A percentile compares a stretch with the other conserved stretches of the same genome.
Conservation (phyloP, 2,888 invertebrate genomes). For the Ophion obscuratus region DNA sequence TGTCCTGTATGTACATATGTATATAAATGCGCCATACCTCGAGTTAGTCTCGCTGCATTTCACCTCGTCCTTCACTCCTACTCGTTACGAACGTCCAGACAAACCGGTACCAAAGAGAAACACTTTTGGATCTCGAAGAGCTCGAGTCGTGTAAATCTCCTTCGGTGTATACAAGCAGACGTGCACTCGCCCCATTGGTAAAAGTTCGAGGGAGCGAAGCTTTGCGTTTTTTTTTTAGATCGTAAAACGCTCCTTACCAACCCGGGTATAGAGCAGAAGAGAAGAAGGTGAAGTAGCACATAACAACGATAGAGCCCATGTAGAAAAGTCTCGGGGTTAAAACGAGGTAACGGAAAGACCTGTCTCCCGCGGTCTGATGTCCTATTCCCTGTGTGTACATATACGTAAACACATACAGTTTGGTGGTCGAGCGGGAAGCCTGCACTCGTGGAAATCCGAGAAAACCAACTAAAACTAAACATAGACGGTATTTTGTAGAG, state of each 20-base stretch:
- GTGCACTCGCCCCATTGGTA: constrained; percentile 25
- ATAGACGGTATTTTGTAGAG: constrained; percentile 67
- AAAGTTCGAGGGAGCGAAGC: constrained; percentile 12
- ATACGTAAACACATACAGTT: neutral
- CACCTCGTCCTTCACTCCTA: constrained; percentile 57
- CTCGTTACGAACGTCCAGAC: constrained; percentile 41
- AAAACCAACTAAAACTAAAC: constrained; percentile 78
- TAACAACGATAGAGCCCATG: neutral
- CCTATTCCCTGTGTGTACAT: constrained; percentile 13
- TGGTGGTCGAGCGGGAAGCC: constrained; percentile 16
- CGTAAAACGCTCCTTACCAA: constrained; percentile 63
- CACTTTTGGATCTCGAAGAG: constrained; percentile 48
- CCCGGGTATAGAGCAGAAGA: neutral
- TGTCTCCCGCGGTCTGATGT: constrained; percentile 39
- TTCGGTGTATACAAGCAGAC: constrained; percentile 36
- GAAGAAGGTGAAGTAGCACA: neutral
- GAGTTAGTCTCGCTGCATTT: constrained; percentile 54
- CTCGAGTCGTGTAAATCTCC: constrained; percentile 53
- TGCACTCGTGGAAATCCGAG: constrained; percentile 75
- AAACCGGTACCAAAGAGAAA: constrained; percentile 34
- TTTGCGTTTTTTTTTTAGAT: constrained; percentile 57
- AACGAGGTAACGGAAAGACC: constrained; percentile 45
- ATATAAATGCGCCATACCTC: neutral
- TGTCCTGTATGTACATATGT: constrained; percentile 6
- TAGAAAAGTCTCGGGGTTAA: neutral